phyloP scores from a whole-genome alignment of 2,797 vertebrate species.

The Chromobotia macracanthus region DNA sequence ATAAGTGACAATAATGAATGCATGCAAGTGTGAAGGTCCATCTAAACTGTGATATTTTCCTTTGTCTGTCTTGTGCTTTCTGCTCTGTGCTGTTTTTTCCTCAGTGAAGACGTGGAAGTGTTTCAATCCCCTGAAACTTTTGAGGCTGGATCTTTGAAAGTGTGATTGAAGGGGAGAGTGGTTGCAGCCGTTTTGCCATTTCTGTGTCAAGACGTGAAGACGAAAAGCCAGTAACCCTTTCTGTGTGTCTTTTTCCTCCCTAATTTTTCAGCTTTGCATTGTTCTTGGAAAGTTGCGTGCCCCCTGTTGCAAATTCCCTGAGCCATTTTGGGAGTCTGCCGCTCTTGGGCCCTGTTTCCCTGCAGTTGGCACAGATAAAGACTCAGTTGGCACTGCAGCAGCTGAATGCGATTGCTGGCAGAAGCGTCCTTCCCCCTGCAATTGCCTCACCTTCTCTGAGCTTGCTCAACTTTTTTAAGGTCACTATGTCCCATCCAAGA shows the following conservation, averaged over 20 bases:
- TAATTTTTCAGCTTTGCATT: slow-evolving; percentile 90
- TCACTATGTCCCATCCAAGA: slow-evolving; percentile 79
- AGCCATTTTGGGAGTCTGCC: slow-evolving; percentile 73
- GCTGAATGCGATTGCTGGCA: slow-evolving; percentile 75
- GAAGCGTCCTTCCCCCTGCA: slow-evolving; percentile 69
- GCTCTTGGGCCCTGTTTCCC: slow-evolving; percentile 83
- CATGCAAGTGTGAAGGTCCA: slow-evolving; percentile 32
- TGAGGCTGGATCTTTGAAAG: slow-evolving; percentile 31
- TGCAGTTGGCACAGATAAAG: slow-evolving; percentile 87
- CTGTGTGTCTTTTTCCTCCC: slow-evolving; percentile 72
- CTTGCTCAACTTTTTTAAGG: slow-evolving; percentile 77
- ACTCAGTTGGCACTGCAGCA: slow-evolving; percentile 83
- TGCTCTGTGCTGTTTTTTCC: slow-evolving; percentile 42
- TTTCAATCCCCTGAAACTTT: slow-evolving; percentile 24
- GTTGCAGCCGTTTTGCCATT: slow-evolving; percentile 49
- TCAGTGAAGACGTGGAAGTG: slow-evolving; percentile 49
- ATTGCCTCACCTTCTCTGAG: slow-evolving; percentile 68
- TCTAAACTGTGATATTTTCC: slow-evolving; percentile 25
- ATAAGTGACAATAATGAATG: slow-evolving; percentile 14
- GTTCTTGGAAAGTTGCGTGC: slow-evolving; percentile 89
- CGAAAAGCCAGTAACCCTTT: slow-evolving; percentile 77
- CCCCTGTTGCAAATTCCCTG: slow-evolving; percentile 83
- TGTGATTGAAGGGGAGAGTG: slow-evolving; percentile 24
- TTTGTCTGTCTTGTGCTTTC: slow-evolving; percentile 52
- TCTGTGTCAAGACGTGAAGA: slow-evolving; percentile 47